A percentile compares a stretch with the other conserved stretches of the same genome.
Conservation (phyloP, 2,888 invertebrate species). For the Tachina fera region DNA sequence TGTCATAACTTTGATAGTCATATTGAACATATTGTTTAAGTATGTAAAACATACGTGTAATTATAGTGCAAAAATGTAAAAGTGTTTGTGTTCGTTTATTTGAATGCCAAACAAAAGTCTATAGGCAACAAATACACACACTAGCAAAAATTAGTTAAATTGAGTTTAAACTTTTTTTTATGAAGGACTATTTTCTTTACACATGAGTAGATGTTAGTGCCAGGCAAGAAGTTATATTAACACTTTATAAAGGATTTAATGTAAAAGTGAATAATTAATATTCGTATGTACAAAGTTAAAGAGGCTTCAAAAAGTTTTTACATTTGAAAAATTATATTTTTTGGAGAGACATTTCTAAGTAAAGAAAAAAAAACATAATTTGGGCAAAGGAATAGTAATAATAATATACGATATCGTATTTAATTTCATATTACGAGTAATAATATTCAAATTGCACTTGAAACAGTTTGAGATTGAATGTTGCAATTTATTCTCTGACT, state of each 20-base stretch:
- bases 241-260: not conserved
- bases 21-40: slow-evolving; percentile 63
- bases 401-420: too few relatives aligned
- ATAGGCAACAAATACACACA: not conserved
- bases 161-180: slow-evolving; percentile 48
- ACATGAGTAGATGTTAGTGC: slow-evolving; percentile 25
- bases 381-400: too few relatives aligned
- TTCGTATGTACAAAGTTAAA: not conserved
- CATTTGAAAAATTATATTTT: not conserved
- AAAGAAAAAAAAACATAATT: too few relatives aligned
- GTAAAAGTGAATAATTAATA: not conserved
- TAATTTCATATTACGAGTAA: too few relatives aligned
- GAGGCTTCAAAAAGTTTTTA: not conserved
- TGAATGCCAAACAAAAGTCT: not conserved
- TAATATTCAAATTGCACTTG: too few relatives aligned
- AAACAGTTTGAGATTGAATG: too few relatives aligned
- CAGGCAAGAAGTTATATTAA: slow-evolving; percentile 5
- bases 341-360: too few relatives aligned
- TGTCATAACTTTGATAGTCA: slow-evolving; percentile 53
- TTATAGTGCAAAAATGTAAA: slow-evolving; percentile 23
- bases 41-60: slow-evolving; percentile 55
- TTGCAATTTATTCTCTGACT: too few relatives aligned
- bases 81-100: not conserved
- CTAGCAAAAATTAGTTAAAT: slow-evolving; percentile 34
- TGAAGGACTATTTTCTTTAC: slow-evolving; percentile 8